Percentiles rank a stretch among this genome's conserved stretches.
Conservation (phyloP, 2,113 vertebrate species). For the Caloenas nicobarica region DNA sequence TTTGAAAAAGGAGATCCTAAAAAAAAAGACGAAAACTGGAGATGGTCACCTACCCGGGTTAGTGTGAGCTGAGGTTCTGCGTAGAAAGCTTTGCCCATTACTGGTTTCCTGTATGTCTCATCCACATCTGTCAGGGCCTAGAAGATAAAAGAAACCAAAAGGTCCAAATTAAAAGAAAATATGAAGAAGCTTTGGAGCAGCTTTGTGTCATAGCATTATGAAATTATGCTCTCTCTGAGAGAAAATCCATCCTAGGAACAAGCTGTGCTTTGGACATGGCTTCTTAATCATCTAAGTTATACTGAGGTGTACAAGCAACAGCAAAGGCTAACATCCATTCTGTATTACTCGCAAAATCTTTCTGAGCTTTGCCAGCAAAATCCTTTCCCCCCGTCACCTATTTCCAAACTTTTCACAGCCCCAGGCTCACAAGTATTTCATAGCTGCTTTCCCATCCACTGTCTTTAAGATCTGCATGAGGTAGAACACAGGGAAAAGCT, state of each 20-base stretch:
- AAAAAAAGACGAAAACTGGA: neutral
- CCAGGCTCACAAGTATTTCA: neutral
- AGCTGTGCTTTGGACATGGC: neutral
- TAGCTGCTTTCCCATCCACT: neutral
- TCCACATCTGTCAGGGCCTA: constrained; percentile 98
- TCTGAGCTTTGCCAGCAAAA: neutral
- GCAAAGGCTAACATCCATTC: neutral
- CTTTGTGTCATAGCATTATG: neutral
- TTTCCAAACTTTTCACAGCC: neutral
- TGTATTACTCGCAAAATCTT: neutral
- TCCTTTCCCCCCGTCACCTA: neutral
- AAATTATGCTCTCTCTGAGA: neutral
- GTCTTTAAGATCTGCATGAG: neutral
- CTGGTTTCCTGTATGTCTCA: constrained; percentile 93
- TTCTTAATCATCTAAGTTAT: neutral
- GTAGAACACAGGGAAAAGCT: neutral
- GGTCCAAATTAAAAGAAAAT: neutral
- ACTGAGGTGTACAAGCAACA: neutral
- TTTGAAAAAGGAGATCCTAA: neutral
- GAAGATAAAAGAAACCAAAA: neutral
- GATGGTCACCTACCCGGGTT: constrained; percentile 78
- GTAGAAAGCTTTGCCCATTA: constrained; percentile 89
- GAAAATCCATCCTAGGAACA: neutral
- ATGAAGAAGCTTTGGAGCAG: neutral
- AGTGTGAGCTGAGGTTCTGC: constrained; percentile 91